Conservation (phyloP, 1,140 invertebrate species). For the Drosophila orena region DNA sequence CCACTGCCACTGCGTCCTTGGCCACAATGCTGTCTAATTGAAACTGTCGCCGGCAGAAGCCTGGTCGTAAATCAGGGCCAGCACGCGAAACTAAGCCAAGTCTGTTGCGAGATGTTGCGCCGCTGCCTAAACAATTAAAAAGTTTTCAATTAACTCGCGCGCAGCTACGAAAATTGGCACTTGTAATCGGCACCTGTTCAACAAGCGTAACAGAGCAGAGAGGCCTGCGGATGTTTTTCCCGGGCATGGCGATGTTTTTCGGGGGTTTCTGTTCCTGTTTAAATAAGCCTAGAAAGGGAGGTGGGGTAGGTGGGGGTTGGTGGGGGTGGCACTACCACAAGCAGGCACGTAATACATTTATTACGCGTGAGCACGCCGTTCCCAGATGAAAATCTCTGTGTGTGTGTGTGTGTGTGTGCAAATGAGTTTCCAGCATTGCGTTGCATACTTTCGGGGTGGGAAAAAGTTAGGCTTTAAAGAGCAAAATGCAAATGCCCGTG, state of each 20-base stretch:
- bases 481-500: slow-evolving; percentile 16
- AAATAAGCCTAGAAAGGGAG: slow-evolving; percentile 49
- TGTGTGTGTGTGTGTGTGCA: slow-evolving; percentile 23
- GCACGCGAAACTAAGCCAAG: slow-evolving; percentile 54
- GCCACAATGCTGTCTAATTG: slow-evolving; percentile 55
- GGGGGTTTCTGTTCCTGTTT: slow-evolving; percentile 28
- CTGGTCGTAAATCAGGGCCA: slow-evolving; percentile 64
- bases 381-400: slow-evolving; percentile 3
- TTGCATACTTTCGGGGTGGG: slow-evolving; percentile 63
- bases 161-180: slow-evolving; percentile 67
- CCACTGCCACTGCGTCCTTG: slow-evolving; percentile 20
- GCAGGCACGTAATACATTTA: slow-evolving; percentile 73
- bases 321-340: slow-evolving; percentile 13
- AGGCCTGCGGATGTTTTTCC: slow-evolving; percentile 29
- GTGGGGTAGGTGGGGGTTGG: not conserved
- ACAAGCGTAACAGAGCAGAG: slow-evolving; percentile 65
- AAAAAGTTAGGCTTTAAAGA: slow-evolving; percentile 48
- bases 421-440: slow-evolving; percentile 67
- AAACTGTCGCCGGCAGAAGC: slow-evolving; percentile 73
- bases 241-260: slow-evolving; percentile 17
- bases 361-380: slow-evolving; percentile 66
- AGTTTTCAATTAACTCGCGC: slow-evolving; percentile 78
- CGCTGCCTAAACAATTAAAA: slow-evolving; percentile 72
- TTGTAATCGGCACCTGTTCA: slow-evolving; percentile 83
- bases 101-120: slow-evolving; percentile 54